Evolutionary conservation across 2,797 vertebrate genomes (phyloP).

Genomic region (Poeciliopsis infans): DNA sequence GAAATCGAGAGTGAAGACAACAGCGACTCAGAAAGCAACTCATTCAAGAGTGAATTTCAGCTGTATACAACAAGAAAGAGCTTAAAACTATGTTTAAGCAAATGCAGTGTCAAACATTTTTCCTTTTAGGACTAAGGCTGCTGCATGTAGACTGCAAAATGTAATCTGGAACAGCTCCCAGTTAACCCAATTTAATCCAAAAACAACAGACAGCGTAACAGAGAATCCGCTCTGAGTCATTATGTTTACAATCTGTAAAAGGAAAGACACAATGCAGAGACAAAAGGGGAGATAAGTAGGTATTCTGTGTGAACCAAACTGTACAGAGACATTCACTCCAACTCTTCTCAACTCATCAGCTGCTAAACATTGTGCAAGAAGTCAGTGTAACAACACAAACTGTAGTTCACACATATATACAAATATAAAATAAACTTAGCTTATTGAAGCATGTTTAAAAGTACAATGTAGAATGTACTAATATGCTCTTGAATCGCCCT

Average conservation of each 20-base stretch:
- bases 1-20: background rate
- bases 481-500: background rate
- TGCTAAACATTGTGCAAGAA: background rate
- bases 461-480: background rate
- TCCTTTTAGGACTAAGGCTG: background rate
- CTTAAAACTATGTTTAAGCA: background rate
- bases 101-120: background rate
- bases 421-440: background rate
- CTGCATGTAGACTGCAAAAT: background rate
- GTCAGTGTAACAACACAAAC: background rate
- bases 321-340: background rate
- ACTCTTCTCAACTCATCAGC: background rate
- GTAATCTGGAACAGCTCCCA: background rate
- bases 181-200: background rate
- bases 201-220: background rate
- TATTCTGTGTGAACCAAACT: background rate
- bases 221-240: background rate
- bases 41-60: background rate
- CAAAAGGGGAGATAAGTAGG: background rate
- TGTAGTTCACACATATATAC: background rate
- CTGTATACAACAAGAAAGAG: background rate
- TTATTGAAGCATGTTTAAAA: background rate
- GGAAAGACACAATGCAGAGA: background rate
- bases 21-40: background rate
- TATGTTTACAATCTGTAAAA: background rate